phyloP scores from a whole-genome alignment of 2,113 vertebrate species.

The Catharus fuscescens region DNA sequence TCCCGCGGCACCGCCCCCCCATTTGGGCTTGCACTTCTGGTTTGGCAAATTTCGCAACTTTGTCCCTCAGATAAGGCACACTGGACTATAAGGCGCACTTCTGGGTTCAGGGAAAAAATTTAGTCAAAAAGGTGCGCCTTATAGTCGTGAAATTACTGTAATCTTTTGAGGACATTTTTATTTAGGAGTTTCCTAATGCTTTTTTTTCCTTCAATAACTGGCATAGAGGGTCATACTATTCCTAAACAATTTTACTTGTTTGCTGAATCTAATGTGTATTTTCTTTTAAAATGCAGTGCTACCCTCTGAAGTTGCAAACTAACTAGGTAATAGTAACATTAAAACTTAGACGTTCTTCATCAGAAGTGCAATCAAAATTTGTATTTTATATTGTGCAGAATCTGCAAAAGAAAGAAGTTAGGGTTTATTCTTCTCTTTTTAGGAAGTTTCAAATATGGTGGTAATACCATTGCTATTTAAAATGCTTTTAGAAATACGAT shows the following conservation, averaged over 20 bases:
- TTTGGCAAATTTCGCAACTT: too few species aligned
- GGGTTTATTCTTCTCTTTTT: not conserved
- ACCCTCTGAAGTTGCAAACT: not conserved
- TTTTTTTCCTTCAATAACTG: not conserved
- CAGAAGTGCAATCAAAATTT: not conserved
- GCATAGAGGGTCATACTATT: not conserved
- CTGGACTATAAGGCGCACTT: too few species aligned
- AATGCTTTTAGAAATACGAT: not conserved
- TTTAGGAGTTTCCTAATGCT: not conserved
- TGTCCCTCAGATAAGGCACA: too few species aligned
- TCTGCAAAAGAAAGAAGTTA: not conserved
- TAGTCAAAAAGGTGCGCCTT: too few species aligned
- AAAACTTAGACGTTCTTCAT: not conserved
- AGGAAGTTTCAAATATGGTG: not conserved
- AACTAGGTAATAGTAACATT: not conserved
- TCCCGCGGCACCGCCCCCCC: too few species aligned
- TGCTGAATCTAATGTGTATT: not conserved
- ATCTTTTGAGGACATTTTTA: not conserved
- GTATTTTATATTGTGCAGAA: not conserved
- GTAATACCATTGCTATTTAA: not conserved
- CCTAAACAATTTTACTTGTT: accelerated
- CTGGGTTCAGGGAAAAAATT: too few species aligned
- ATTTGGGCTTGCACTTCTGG: too few species aligned
- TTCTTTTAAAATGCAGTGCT: not conserved
- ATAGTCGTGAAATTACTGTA: too few species aligned